phyloP scores from a whole-genome alignment of 2,888 invertebrate genomes.

The Crepidodera aurea region DNA sequence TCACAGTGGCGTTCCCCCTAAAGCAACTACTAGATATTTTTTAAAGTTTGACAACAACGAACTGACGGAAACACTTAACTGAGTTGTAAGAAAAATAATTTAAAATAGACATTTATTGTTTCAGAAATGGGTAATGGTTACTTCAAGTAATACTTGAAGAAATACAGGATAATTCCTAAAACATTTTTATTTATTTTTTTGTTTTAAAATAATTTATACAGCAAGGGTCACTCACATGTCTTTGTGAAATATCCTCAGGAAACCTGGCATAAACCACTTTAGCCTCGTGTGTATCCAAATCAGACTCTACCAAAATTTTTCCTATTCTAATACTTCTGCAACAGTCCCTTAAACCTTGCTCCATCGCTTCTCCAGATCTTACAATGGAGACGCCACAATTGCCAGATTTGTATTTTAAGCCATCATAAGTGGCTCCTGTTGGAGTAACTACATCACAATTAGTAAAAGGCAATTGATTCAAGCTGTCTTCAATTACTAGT shows the following conservation, averaged over 20 bases:
- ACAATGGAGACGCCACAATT: conserved; percentile 97
- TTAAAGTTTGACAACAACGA: too few relatives aligned
- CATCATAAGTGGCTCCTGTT: conserved; percentile 89
- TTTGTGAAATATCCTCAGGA: conserved; percentile 90
- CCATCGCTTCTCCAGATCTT: conserved; percentile 72
- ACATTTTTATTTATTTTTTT: too few relatives aligned
- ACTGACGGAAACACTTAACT: too few relatives aligned
- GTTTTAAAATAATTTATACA: too few relatives aligned
- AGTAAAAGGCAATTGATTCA: conserved; percentile 95
- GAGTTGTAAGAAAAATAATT: too few relatives aligned
- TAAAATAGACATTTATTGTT: too few relatives aligned
- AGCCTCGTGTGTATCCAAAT: conserved; percentile 95
- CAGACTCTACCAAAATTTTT: conserved; percentile 96
- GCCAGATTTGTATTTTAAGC: conserved; percentile 93
- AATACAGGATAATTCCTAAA: too few relatives aligned
- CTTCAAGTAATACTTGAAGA: too few relatives aligned
- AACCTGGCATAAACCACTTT: conserved; percentile 97
- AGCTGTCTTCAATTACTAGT: conserved; percentile 95
- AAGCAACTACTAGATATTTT: too few relatives aligned
- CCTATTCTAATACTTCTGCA: conserved; percentile 98
- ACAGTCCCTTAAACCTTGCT: conserved; percentile 86
- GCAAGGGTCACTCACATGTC: conserved; percentile 67
- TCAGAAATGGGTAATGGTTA: too few relatives aligned
- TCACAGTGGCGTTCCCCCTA: too few relatives aligned
- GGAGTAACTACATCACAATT: conserved; percentile 92